Evolutionary conservation across 1,140 invertebrate genomes (phyloP), one percentile per base, ranked within the genome.

Genomic region (Apocrypta bakeri): DNA sequence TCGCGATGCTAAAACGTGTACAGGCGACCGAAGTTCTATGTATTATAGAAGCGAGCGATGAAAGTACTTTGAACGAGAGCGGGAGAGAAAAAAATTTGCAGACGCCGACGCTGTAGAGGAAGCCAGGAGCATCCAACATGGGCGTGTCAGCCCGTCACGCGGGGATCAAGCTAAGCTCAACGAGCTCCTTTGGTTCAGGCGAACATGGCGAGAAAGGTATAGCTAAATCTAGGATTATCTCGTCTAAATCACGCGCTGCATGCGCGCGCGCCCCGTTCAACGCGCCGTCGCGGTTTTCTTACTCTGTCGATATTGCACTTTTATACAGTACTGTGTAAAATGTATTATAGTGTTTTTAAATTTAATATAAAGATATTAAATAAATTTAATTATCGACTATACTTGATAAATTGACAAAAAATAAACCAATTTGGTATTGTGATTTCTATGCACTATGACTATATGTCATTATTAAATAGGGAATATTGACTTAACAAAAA

Each of bases 131-230:
- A 64, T 66, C 83, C 81, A 66, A 86, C 66, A 72, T 61, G 83
- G 79, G 81, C 83, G 87, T 86, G 87, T 87, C 87, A 88, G 85
- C 86, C 76, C 85, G 87, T 89, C 88, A 90, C 85, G 85, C 71
- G 86, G 83, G 85, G 88, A 89, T 89, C 88, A 89, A 88, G 88
- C 88, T 88, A 90, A 89, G 88, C 87, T 90, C 87, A 90, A 88
- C 86, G 86, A 88, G 87, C 87, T 88, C 88, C 82, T 78, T 63
- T 12, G 72, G 83, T 29, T 72, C 85, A 88, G 89, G 89, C 83
- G 82, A 90, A 85, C 89, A 90, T 90, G 84, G 74, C 8, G 31
- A 25, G 21, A 84, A 87, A 83, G 85, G 82, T 88, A 79, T 84
- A 56, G 42, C 66, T 83, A 85, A 81, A 85, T 74, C 88, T 89